Base-by-base conservation (phyloP, 37 sponge, comb jelly and placozoan species). In the Crambe crambe region DNA sequence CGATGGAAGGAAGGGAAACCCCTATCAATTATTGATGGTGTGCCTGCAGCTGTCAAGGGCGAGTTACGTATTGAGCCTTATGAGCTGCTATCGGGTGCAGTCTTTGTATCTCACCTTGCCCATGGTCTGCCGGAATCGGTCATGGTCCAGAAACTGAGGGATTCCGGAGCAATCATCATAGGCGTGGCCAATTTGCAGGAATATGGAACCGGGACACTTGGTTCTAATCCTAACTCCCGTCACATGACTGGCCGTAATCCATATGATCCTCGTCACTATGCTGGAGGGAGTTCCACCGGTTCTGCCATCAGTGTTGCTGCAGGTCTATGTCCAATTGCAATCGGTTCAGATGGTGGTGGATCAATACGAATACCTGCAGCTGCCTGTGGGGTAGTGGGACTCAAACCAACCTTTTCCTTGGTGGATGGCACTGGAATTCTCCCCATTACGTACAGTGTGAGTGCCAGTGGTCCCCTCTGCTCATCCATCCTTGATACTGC, bases 341-440 rank as follows among this genome's bases (percentile, higher is more conserved):
- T 94, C 25, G 97, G 97, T 23, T 73, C 85, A 15, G 97, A 97
- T 60, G 97, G 97, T 61, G 97, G 95, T 26, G 97, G 95, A 17
- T 95, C 95, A 0, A 71, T 97, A n/a, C 83, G 97, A 2, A 85
- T 94, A 2, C 97, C 97, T 23, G 68, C 93, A 22, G 71, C 87
- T 2, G 29, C 90, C 23, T 97, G 97, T 85, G 97, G 97, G 0
- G 72, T 89, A n/a, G 93, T 91, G 10, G 95, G 95, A 0, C 51
- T 97, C 6, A 97, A 97, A 61, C 85, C 88, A 18, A 96, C 96
- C 8, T 81, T 77, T 74, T 77, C 80, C 22, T 30, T 83, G 1
- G 9, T 90, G 9, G 80, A 73, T 59, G 41, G 70, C 21, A 10
- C 51, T 1, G 86, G 93, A 40, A 56, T 42, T 0, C n/a, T 64